These are phyloP conservation scores for Drosophila nannoptera DNA, from an alignment of 1,140 invertebrate species.

Conservation along the genomic window DNA sequence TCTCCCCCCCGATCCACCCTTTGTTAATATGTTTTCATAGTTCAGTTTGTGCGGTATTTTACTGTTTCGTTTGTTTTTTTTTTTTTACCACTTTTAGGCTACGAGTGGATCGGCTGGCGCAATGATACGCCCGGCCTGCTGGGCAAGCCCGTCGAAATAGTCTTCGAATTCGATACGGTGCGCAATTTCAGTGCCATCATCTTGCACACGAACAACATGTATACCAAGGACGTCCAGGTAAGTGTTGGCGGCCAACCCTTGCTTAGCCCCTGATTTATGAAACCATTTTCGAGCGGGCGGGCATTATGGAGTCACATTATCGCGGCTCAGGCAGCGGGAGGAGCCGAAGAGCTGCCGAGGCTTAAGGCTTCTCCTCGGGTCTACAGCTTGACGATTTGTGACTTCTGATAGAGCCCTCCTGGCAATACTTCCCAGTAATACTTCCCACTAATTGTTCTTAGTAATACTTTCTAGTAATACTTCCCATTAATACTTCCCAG, in stretches of 20 bases:
- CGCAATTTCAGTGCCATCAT: constrained; percentile 88
- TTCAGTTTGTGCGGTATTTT: constrained; percentile 29
- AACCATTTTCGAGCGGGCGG: neutral
- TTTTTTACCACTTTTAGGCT: constrained; percentile 81
- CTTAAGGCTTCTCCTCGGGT: too few species aligned
- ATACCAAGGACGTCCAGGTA: constrained; percentile 85
- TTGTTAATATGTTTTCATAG: constrained; percentile 40
- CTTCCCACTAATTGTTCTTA: too few species aligned
- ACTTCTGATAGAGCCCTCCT: too few species aligned
- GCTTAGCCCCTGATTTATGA: constrained; percentile 17
- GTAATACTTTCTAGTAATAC: too few species aligned
- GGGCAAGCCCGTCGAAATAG: constrained; percentile 84
- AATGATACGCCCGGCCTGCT: constrained; percentile 83
- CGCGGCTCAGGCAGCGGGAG: neutral
- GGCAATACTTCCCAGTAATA: too few species aligned
- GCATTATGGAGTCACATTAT: neutral
- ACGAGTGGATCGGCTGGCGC: constrained; percentile 94
- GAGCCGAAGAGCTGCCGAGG: neutral
- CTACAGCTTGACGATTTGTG: too few species aligned
- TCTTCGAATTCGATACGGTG: constrained; percentile 89
- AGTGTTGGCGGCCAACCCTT: constrained; percentile 12
- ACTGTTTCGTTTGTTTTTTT: constrained; percentile 40
- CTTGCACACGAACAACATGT: constrained; percentile 88
- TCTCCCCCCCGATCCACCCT: neutral
- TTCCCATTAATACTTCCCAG: too few species aligned